phyloP scores from a whole-genome alignment of 2,888 invertebrate species.

The Pycnomerus fuliginosus region DNA sequence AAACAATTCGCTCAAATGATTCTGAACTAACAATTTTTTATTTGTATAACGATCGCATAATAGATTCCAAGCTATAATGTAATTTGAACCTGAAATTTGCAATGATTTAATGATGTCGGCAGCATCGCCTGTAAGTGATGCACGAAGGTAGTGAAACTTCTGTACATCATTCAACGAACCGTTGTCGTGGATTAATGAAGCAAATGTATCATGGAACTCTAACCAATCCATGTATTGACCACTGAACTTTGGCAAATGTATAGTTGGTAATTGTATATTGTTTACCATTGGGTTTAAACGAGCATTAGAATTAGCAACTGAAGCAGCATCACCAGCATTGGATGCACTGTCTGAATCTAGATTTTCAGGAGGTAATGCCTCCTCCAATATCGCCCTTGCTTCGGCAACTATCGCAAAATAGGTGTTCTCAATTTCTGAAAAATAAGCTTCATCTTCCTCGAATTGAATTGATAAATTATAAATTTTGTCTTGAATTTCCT shows the following conservation, averaged over 20 bases:
- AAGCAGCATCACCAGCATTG: background rate
- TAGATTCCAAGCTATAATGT: slow-evolving; percentile 22
- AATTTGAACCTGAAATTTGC: slow-evolving; percentile 17
- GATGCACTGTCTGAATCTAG: background rate
- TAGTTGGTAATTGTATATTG: background rate
- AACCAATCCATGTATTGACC: slow-evolving; percentile 1
- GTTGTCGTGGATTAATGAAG: slow-evolving; percentile 1
- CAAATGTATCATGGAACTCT: slow-evolving; percentile 1
- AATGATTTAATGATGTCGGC: slow-evolving; percentile 3
- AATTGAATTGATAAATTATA: background rate
- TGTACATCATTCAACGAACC: background rate
- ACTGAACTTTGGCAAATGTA: slow-evolving; percentile 1
- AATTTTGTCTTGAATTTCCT: background rate
- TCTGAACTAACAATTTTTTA: slow-evolving; percentile 13
- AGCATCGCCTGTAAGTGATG: background rate
- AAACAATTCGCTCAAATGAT: slow-evolving; percentile 15
- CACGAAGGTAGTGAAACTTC: slow-evolving; percentile 3
- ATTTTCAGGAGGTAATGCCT: background rate
- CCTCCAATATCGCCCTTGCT: background rate
- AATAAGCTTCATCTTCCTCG: background rate
- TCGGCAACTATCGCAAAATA: background rate
- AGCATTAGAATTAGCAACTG: background rate
- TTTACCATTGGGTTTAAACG: background rate
- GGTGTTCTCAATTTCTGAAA: background rate
- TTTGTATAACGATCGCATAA: slow-evolving; percentile 19